Evolutionary conservation across 2,888 invertebrate genomes (phyloP), one percentile per base, ranked within the genome.

Genomic region (Cantharis nigra): DNA sequence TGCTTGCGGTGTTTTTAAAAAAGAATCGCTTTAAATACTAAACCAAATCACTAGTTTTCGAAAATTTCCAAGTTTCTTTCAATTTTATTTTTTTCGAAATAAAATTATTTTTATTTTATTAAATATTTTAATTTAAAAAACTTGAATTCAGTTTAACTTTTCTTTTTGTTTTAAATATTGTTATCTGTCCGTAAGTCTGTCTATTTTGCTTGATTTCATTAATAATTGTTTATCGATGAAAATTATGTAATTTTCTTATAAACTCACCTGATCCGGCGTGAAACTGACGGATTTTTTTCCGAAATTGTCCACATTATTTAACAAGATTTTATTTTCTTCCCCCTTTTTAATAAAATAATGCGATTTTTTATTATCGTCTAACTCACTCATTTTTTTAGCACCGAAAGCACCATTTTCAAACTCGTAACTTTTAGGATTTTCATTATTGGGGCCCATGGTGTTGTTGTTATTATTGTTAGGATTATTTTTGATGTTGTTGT

Each of bases 231-330:
- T 18, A 3, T 18, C 3, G 18, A 9, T 64, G n/a, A n/a, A n/a
- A 16, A 16, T 16, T 16, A 16, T 1, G 16, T 1, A 16, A 16
- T 16, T 16, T 16, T 1, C 16, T 16, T 16, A 16, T 0, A 16
- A 63, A 82, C 83, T 84, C 81, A 98, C 94, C 90, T 98, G 96
- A 83, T 88, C 89, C 10, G 88, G 86, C 14, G 88, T 87, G 83
- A 89, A 89, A 81, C 87, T 87, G 63, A 88, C 81, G 5, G 86
- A 78, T 78, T 88, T 89, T 80, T 89, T 89, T n/a, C 87, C 88
- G 81, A 85, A 88, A 65, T 82, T 82, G 72, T 88, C 87, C 20
- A 86, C 80, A 78, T 83, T 86, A 77, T 85, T 86, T 71, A 88
- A 80, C 76, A 87, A 86, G 73, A 88, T 87, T 74, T 81, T 82